Conservation (phyloP, 1,140 invertebrate species). For the Ditylenchus dipsaci region DNA sequence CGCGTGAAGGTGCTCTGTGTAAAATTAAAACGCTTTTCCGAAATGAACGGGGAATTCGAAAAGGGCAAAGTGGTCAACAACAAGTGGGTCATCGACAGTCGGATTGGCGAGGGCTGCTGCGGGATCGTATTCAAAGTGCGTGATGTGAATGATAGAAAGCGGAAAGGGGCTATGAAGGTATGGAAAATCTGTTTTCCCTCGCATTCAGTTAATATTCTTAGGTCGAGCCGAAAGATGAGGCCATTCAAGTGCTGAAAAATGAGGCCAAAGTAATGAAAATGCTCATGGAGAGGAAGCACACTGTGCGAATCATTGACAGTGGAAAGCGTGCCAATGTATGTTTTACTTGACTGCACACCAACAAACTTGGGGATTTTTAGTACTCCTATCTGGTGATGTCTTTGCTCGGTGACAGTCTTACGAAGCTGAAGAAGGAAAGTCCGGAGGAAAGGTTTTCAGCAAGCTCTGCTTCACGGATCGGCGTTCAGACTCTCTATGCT, state of each 20-base stretch:
- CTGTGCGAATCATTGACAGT: constrained; percentile 36
- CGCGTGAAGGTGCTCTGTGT: too few relatives aligned
- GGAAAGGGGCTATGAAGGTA: constrained; percentile 10
- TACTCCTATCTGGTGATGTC: constrained; percentile 38
- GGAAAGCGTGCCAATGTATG: constrained; percentile 44
- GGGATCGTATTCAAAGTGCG: constrained; percentile 41
- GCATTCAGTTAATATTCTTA: neutral
- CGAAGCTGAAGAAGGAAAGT: constrained; percentile 25
- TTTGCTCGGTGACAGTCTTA: constrained; percentile 43
- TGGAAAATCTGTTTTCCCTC: constrained; percentile 17
- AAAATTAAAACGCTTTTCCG: too few relatives aligned
- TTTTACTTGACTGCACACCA: constrained; percentile 14
- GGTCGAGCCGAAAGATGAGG: constrained; percentile 45
- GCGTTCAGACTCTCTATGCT: constrained; percentile 37
- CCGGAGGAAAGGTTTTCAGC: constrained; percentile 26
- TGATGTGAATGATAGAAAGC: constrained; percentile 14
- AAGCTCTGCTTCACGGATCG: constrained; percentile 26
- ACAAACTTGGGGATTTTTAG: neutral
- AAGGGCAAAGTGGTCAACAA: constrained; percentile 2
- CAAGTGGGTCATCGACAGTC: constrained; percentile 7
- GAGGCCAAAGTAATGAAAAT: constrained; percentile 37
- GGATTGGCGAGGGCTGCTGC: constrained; percentile 22
- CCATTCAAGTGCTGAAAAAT: constrained; percentile 44
- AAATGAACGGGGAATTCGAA: neutral
- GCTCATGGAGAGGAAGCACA: constrained; percentile 20